Percentiles rank a stretch among this genome's conserved stretches.
These are phyloP conservation scores for Papilio demoleus DNA, from an alignment of 2,888 invertebrate species.

Conservation along the genomic window DNA sequence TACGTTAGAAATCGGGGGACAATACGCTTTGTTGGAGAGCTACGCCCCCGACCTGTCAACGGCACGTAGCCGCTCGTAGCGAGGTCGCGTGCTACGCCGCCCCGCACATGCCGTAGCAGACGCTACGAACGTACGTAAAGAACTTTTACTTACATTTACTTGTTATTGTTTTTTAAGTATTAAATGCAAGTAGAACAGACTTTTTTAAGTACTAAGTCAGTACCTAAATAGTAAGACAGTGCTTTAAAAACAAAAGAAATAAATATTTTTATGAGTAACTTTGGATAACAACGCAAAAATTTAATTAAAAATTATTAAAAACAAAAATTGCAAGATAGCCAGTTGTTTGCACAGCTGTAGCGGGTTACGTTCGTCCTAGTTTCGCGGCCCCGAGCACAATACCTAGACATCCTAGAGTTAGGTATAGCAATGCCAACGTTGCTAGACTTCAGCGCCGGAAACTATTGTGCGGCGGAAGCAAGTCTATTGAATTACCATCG, in stretches of 20 bases:
- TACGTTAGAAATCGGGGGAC: conserved; percentile 8
- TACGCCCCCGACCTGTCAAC: conserved; percentile 30
- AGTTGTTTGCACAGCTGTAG: conserved; percentile 56
- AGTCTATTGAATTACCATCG: conserved; percentile 44
- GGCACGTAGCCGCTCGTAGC: conserved; percentile 13
- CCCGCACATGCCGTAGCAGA: not conserved
- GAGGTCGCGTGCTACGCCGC: not conserved
- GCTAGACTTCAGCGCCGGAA: conserved; percentile 33
- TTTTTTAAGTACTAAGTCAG: not conserved
- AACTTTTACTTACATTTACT: not conserved
- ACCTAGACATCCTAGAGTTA: conserved; percentile 51
- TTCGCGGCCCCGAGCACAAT: conserved; percentile 63
- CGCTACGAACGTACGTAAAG: not conserved
- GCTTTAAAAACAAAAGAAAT: not conserved
- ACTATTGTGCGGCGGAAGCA: conserved; percentile 41
- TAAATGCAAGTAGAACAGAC: too few relatives aligned
- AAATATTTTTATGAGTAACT: not conserved
- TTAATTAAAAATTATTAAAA: not conserved
- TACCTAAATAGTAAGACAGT: too few relatives aligned
- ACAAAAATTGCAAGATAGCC: conserved; percentile 34
- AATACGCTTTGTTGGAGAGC: conserved; percentile 26
- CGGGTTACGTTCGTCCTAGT: conserved; percentile 66
- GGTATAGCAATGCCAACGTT: conserved; percentile 19
- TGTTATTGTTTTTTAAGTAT: not conserved
- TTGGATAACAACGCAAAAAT: not conserved